phyloP scores from a whole-genome alignment of 2,888 invertebrate genomes.

The Odontomyia ornata region DNA sequence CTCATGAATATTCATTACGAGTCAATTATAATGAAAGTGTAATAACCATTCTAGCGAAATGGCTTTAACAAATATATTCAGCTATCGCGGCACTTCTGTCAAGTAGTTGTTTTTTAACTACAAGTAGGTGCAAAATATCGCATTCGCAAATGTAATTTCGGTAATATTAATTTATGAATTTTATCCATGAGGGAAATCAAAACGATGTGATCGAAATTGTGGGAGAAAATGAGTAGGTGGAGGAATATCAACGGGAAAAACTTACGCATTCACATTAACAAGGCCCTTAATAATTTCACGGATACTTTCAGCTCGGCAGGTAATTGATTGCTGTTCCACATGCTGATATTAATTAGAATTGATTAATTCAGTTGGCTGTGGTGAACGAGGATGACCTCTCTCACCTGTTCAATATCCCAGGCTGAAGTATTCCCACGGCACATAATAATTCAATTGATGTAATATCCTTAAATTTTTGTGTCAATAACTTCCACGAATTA shows the following conservation, averaged over 20 bases:
- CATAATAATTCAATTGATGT: background rate
- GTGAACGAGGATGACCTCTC: background rate
- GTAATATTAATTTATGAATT: background rate
- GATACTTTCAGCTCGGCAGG: background rate
- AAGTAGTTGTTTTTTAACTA: background rate
- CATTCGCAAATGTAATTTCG: background rate
- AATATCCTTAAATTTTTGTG: background rate
- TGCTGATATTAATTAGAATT: constrained; percentile 5
- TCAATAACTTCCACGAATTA: background rate
- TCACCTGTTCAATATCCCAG: background rate
- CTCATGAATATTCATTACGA: constrained; percentile 3
- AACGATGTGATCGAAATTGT: background rate
- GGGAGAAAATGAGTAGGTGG: background rate
- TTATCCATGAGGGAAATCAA: constrained; percentile 1
- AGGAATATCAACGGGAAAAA: background rate
- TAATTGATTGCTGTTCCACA: constrained; percentile 18
- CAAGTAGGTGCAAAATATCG: background rate
- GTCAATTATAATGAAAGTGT: background rate
- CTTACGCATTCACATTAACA: too few species aligned
- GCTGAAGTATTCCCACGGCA: background rate
- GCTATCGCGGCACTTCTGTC: background rate
- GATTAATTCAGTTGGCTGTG: background rate
- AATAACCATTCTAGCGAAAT: background rate
- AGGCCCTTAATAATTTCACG: background rate
- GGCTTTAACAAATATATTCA: background rate